Evolutionary conservation across 2,888 invertebrate genomes (phyloP), one percentile per base, ranked within the genome.

Genomic region (Clostera curtula): DNA sequence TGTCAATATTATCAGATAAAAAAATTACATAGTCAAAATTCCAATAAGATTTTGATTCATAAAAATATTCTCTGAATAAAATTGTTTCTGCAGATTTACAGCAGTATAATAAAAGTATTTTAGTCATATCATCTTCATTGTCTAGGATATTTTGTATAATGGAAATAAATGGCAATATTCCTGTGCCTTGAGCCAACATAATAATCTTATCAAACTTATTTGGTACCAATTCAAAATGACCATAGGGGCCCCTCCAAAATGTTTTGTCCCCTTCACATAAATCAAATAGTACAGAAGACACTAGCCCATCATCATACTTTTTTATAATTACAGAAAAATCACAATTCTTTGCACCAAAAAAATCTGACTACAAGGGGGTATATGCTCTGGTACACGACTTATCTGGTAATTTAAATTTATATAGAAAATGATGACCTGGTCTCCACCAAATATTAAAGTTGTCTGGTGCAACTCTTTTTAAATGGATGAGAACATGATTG

Each of bases 191-290:
- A 22, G 90, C 73, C 39, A 84, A 47, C 75, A 84, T 76, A 12
- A 80, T 47, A 18, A 84, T 59, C 52, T 66, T 62, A 34, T 71
- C 66, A 52, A 65, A 79, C 20, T 51, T 56, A 49, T 86, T 85
- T 8, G 61, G 67, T 32, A 55, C 49, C 15, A 87, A 62, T 16
- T 61, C 40, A 60, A 86, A 89, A 24, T 77, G 67, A 5, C 92
- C 91, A 70, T 90, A 90, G 0, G 93, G 92, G 0, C 93, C 93
- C 49, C 93, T 76, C 86, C 92, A 90, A 29, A 87, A 69, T 5
- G 90, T 87, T 21, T 68, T 37, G 28, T 86, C 83, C 1, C 85
- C 85, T 16, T 64, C 40, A 25, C 62, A 46, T 50, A 89, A 60
- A 14, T 61, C 51, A 29, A 57, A 66, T 24, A 91, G 62, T 45